Evolutionary conservation across 35 echinoderm and acorn worm genomes (phyloP).

Genomic region (Heliocidaris tuberculata): DNA sequence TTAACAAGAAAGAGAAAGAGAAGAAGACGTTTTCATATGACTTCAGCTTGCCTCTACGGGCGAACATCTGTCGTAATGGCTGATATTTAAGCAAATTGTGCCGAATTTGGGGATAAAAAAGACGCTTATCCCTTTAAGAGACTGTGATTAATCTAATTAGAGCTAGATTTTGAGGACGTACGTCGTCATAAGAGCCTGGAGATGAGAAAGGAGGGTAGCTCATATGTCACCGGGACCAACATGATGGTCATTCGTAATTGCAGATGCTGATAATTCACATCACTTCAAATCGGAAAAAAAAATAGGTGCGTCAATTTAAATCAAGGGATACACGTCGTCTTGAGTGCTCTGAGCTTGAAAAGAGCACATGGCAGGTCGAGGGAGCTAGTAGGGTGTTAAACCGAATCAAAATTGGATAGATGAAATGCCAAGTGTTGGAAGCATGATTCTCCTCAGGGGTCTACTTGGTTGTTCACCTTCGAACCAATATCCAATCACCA

Average conservation of each 20-base stretch:
- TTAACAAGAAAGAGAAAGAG: background rate
- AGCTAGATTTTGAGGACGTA: background rate
- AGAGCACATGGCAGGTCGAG: background rate
- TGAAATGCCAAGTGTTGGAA: background rate
- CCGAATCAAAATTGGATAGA: background rate
- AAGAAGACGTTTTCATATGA: background rate
- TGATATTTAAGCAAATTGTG: conserved; percentile 1
- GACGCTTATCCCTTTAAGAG: background rate
- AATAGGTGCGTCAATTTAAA: conserved; percentile 31
- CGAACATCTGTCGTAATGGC: conserved; percentile 21
- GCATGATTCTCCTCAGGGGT: background rate
- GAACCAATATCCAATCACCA: background rate
- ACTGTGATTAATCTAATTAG: conserved; percentile 41
- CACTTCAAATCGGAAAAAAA: background rate
- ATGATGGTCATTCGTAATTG: conserved; percentile 42
- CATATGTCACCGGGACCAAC: background rate
- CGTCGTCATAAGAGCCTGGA: conserved; percentile 23
- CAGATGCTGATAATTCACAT: background rate
- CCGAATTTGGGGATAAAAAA: background rate
- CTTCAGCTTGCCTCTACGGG: conserved; percentile 40
- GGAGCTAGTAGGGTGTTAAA: background rate
- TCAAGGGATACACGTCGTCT: background rate
- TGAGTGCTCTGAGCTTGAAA: background rate
- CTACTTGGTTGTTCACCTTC: background rate
- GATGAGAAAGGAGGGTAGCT: background rate